phyloP scores from a whole-genome alignment of 2,113 vertebrate species.

The Dolichotis patagonum region DNA sequence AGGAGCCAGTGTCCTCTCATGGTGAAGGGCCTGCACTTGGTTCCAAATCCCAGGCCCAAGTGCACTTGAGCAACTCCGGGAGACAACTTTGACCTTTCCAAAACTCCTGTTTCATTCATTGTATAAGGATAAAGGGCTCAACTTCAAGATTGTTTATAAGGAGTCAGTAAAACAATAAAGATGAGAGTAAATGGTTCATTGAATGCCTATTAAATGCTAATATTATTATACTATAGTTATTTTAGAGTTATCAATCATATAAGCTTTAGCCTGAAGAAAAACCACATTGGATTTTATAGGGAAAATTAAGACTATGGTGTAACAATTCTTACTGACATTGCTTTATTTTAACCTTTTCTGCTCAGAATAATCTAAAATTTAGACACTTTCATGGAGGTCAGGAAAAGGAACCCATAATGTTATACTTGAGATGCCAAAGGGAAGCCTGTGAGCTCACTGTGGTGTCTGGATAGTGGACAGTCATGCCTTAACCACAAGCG shows the following conservation, averaged over 20 bases:
- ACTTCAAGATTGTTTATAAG: not conserved
- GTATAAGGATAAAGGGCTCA: not conserved
- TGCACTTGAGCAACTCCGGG: not conserved
- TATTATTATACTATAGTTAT: constrained; percentile 40
- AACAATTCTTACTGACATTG: not conserved
- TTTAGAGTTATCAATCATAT: constrained; percentile 14
- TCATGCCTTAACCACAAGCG: not conserved
- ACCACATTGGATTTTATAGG: not conserved
- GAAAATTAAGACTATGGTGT: not conserved
- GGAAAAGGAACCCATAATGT: not conserved
- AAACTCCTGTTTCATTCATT: constrained; percentile 13
- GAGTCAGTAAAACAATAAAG: not conserved
- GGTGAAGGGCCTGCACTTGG: not conserved
- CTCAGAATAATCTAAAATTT: constrained; percentile 32
- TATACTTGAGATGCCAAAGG: not conserved
- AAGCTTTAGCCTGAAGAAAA: not conserved
- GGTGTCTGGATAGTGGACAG: not conserved
- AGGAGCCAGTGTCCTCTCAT: too few relatives aligned
- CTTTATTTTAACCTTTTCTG: not conserved
- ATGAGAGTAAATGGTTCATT: not conserved
- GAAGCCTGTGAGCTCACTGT: not conserved
- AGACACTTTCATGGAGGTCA: not conserved
- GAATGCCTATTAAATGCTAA: not conserved
- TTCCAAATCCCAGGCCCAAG: not conserved
- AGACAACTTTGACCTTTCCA: constrained; percentile 23